Evolutionary conservation across 2,888 invertebrate genomes (phyloP), one percentile per base, ranked within the genome.

Genomic region (Diarsia dahlii): DNA sequence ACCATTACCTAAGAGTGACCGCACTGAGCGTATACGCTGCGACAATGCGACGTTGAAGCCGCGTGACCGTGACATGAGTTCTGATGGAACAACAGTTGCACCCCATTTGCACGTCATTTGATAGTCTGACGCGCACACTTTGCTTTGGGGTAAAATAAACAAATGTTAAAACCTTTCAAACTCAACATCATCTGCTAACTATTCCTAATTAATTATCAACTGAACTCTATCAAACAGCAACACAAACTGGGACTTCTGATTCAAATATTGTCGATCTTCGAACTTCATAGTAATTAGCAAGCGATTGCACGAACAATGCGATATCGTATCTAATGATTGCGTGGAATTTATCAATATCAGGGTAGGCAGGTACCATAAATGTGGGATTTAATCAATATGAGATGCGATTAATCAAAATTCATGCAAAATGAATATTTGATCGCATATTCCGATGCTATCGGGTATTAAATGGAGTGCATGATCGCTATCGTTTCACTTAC

Each of bases 381-480:
- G 60, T 65, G 39, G 20, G 45, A 60, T 65, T 66, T 75, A 54
- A 81, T 80, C n/a, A 60, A 69, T 79, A 65, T 58, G 34, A 18
- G 34, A 74, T 66, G 70, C 56, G 46, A 67, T 71, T 76, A 81
- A 80, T 64, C 48, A 13, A 63, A 73, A 74, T 73, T 63, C 52
- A 74, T 60, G 58, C 58, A 64, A 50, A 68, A 68, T 74, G 58
- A 65, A 69, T 80, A 80, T 74, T 79, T 65, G 52, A 74, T 56
- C 10, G 34, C 13, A 15, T 58, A 58, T 64, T 73, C 52, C 15
- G 46, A 56, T 20, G 63, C 12, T 54, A 65, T 52, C 13, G 23
- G 20, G 58, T 28, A n/a, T 48, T 60, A 54, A 60, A 66, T 45
- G 3, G 2, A 54, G n/a, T 50, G 39, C 34, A 20, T 20, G 46